These are phyloP conservation scores for Pachyuromys duprasi DNA, from an alignment of 2,797 vertebrate species.

Conservation along the genomic window DNA sequence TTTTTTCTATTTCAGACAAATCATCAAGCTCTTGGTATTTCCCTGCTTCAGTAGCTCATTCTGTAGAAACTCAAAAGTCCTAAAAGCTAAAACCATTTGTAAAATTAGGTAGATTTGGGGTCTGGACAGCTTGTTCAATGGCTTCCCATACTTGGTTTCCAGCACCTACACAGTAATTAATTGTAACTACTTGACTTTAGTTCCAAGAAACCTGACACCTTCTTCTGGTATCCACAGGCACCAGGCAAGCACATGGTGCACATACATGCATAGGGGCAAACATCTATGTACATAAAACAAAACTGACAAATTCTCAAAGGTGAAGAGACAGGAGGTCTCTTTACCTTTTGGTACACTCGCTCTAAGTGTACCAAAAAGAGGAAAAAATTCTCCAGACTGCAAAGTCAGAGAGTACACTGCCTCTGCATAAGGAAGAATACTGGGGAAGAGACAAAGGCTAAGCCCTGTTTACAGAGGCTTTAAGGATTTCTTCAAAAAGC, in stretches of 20 bases:
- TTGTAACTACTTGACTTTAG: not conserved
- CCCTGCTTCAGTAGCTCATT: slow-evolving; percentile 42
- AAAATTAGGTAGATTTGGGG: not conserved
- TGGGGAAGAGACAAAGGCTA: not conserved
- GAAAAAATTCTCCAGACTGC: not conserved
- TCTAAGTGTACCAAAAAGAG: not conserved
- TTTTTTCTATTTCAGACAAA: slow-evolving; percentile 38
- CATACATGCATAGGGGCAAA: not conserved
- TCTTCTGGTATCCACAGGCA: not conserved
- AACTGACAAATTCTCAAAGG: not conserved
- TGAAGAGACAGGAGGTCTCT: not conserved
- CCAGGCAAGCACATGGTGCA: not conserved
- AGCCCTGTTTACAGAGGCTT: too few relatives aligned
- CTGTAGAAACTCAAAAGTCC: slow-evolving; percentile 45
- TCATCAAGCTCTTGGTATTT: slow-evolving; percentile 40
- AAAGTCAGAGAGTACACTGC: not conserved
- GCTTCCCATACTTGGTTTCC: not conserved
- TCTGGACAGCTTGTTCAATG: not conserved
- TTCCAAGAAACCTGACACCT: not conserved
- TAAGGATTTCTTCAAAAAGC: not conserved
- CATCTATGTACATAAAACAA: not conserved
- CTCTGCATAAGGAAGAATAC: not conserved
- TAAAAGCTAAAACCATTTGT: slow-evolving; percentile 18
- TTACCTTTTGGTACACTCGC: too few relatives aligned
- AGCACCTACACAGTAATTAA: not conserved